phyloP scores from a whole-genome alignment of 2,797 vertebrate species.

The Sebastes dallii region DNA sequence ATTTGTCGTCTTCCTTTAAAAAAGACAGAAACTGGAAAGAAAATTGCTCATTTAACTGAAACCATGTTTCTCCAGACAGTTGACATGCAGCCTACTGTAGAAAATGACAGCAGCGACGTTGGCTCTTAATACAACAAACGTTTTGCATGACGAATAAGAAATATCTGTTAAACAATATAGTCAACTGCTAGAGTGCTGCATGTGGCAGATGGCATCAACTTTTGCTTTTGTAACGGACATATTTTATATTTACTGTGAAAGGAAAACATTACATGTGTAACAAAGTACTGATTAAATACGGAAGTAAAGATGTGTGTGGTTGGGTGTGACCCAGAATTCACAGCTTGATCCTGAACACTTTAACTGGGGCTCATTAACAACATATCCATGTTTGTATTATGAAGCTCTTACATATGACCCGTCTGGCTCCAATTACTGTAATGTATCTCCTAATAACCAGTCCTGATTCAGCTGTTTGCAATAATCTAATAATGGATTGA shows the following conservation, averaged over 20 bases:
- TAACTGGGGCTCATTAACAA: not conserved
- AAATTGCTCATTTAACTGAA: not conserved
- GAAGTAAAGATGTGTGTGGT: constrained; percentile 48
- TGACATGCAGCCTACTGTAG: not conserved
- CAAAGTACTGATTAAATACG: constrained; percentile 25
- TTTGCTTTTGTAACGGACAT: not conserved
- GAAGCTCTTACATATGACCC: not conserved
- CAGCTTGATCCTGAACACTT: constrained; percentile 4
- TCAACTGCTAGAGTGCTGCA: not conserved
- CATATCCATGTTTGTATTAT: not conserved
- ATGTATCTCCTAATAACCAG: not conserved
- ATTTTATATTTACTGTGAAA: not conserved
- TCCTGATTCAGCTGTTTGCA: not conserved
- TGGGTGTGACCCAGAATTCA: constrained; percentile 57
- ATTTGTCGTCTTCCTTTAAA: not conserved
- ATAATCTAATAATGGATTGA: not conserved
- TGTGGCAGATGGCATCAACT: not conserved
- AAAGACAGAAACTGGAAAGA: not conserved
- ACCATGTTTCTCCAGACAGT: not conserved
- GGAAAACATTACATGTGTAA: not conserved
- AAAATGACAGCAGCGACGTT: not conserved
- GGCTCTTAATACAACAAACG: not conserved
- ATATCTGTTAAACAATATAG: not conserved
- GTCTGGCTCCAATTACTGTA: not conserved
- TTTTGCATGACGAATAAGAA: not conserved